phyloP scores from a whole-genome alignment of 2,797 vertebrate genomes.

The Peromyscus melanophrys region DNA sequence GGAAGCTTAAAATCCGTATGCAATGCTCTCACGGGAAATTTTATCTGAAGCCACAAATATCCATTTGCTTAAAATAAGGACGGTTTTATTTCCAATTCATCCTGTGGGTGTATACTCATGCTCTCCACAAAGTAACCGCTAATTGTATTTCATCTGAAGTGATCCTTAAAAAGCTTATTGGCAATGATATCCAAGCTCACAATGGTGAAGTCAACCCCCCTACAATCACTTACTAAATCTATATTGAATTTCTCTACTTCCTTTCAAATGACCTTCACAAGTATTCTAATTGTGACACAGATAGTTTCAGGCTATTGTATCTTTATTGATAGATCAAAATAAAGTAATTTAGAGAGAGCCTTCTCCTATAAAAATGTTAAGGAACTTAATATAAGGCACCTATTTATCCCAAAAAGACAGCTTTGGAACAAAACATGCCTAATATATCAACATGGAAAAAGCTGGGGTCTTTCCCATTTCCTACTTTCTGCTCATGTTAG shows the following conservation, averaged over 20 bases:
- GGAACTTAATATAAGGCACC: neutral
- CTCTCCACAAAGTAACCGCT: constrained; percentile 79
- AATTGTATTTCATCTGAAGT: constrained; percentile 79
- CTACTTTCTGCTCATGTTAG: neutral
- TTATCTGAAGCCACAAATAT: constrained; percentile 77
- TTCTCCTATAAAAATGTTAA: neutral
- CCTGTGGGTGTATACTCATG: constrained; percentile 63
- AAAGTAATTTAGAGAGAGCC: constrained; percentile 6
- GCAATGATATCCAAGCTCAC: constrained; percentile 63
- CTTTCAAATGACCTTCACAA: constrained; percentile 48
- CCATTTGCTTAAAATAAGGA: constrained; percentile 78
- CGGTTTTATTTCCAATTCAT: constrained; percentile 73
- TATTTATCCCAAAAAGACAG: constrained; percentile 56
- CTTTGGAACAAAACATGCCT: neutral
- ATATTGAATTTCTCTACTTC: constrained; percentile 60
- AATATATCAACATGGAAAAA: constrained; percentile 31
- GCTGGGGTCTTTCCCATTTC: neutral
- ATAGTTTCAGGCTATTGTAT: neutral
- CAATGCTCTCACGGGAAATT: constrained; percentile 75
- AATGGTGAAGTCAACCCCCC: constrained; percentile 61
- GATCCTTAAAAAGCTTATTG: constrained; percentile 74
- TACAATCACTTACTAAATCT: constrained; percentile 42
- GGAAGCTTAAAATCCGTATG: constrained; percentile 9
- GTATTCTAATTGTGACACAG: neutral
- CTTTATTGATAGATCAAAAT: constrained; percentile 59